These are phyloP conservation scores for Oophaga pumilio DNA, from an alignment of 2,113 vertebrate genomes.

Conservation along the genomic window DNA sequence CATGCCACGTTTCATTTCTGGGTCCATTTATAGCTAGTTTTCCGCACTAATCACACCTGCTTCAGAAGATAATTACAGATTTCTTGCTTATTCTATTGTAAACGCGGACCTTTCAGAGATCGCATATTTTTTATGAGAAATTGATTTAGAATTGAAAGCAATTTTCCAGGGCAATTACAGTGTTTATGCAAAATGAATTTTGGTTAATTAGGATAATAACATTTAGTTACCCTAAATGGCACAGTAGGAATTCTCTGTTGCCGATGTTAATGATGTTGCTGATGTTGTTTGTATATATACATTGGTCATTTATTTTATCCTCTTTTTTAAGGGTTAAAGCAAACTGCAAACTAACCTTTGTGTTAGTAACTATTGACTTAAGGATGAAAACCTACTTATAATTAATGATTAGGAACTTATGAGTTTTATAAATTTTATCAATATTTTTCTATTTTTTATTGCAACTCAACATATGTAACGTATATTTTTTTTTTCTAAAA, in stretches of 20 bases:
- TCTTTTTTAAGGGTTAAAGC: neutral
- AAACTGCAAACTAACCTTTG: neutral
- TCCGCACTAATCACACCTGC: conserved; percentile 7
- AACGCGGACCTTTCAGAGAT: conserved; percentile 17
- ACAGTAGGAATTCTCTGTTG: neutral
- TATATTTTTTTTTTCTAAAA: no score
- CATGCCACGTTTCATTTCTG: neutral
- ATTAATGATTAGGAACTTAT: no score
- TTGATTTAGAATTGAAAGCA: conserved; percentile 50
- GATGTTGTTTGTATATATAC: neutral
- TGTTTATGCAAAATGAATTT: conserved; percentile 40
- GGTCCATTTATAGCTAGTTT: neutral
- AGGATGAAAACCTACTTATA: no score
- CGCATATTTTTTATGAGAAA: conserved; percentile 36
- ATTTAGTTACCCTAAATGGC: conserved; percentile 35
- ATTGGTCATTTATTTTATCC: neutral
- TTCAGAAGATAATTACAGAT: conserved; percentile 41
- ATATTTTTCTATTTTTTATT: no score
- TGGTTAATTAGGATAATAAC: conserved; percentile 20
- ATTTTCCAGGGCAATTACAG: conserved; percentile 52
- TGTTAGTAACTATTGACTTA: no score
- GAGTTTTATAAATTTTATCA: no score
- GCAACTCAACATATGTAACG: no score
- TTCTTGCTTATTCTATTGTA: conserved; percentile 38
- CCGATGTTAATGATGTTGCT: neutral